Evolutionary conservation across 2,113 vertebrate species (phyloP), one percentile per base, ranked within the genome.

Genomic region (Trogon melanurus): DNA sequence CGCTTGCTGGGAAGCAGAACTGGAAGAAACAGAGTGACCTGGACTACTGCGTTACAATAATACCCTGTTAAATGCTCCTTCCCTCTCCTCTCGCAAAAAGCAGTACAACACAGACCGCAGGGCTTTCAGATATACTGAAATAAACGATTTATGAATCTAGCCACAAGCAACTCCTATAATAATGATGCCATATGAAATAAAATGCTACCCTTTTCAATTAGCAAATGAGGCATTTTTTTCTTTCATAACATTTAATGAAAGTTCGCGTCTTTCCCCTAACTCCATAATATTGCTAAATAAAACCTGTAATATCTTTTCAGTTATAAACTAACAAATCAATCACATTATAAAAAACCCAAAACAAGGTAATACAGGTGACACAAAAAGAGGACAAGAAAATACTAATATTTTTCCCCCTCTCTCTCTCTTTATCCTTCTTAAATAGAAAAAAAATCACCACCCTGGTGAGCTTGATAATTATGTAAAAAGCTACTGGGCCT

Each of bases 201-300:
- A 91, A 95, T 45, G 66, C 91, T 94, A 79, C 79, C 61, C 95
- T 94, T 92, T 98, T 96, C 89, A 97, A 97, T 97, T 97, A 98
- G 96, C 94, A 97, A 96, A 97, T 94, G 97, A 98, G 95, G 97
- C 96, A 36, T 96, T 95, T 97, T 96, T 97, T 95, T 95, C 94
- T 96, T 96, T 93, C 87, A 85, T 85, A 97, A 97, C 93, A 97
- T 98, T 98, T 98, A 98, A 98, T 97, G 95, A 96, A 97, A 97
- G 95, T 96, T 98, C 91, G 87, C 69, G 32, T 98, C 86, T 93
- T 95, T 90, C 25, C 60, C 93, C 93, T 90, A 82, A 82, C 54
- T 83, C 85, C 81, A 0, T 86, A 97, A 97, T 97, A 98, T 98
- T 98, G 95, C 95, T 98, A 98, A 98, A 98, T 98, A 98, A 98